Evolutionary conservation across 2,888 invertebrate genomes (phyloP), one percentile per base, ranked within the genome.

Genomic region (Flabesymbios commensalis): DNA sequence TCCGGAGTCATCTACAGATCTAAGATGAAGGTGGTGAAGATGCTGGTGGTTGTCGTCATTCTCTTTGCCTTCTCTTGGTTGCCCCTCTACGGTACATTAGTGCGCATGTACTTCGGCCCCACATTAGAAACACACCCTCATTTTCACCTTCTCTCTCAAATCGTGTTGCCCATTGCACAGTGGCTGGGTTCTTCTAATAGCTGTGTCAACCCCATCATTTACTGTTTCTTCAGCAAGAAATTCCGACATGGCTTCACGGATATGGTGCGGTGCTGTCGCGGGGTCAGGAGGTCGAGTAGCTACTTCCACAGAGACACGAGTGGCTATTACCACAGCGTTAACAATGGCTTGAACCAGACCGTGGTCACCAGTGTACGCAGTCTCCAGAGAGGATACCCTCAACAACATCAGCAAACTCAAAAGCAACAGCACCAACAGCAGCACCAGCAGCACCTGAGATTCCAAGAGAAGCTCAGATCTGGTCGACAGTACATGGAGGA

Each of bases 211-310:
- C 95, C 95, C 0, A 90, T 96, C 66, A 86, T 96, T 60, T 94
- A 95, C 82, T 93, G 94, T 2, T 94, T 94, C 84, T 94, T 95
- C 84, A 95, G 95, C 83, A 92, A 92, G 80, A 94, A 95, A 82
- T 96, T 91, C 83, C 87, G 94, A 17, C 88, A 90, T 63, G 94
- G 94, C 3, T 95, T 96, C 81, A 54, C 42, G 28, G 28, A 53
- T 14, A 3, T 62, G 28, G 19, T 55, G 2, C 24, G 28, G 3
- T 58, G 56, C 33, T 28, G 58, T 32, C 3, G 19, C 17, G 3
- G 17, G 42, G 17, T 2, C 22, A 14, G 39, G 4, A 22, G 22
- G 5, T n/a, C 14, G 26, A 5, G n/a, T 24, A 22, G 10, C 5
- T 22, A 26, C 4, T 4, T 45, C 22, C 29, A n/a, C 47, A 7